phyloP scores from a whole-genome alignment of 2,113 vertebrate genomes.

The Cavia porcellus region DNA sequence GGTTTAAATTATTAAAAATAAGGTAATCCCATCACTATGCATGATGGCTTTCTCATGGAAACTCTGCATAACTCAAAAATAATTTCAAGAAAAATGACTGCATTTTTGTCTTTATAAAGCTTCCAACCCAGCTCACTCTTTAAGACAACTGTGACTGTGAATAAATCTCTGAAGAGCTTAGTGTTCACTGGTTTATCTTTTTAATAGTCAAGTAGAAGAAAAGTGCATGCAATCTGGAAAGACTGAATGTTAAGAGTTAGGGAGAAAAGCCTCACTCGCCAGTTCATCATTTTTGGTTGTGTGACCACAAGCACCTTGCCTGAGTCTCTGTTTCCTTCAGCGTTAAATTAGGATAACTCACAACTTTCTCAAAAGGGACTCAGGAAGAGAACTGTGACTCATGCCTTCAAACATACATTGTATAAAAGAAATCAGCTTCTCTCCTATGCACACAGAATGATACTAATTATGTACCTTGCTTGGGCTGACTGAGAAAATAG shows the following conservation, averaged over 20 bases:
- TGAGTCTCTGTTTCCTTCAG: not conserved
- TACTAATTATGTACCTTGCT: not conserved
- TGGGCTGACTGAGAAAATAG: not conserved
- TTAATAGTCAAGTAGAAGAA: not conserved
- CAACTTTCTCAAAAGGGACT: not conserved
- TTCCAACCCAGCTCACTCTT: not conserved
- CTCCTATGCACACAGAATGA: not conserved
- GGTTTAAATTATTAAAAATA: conserved; percentile 20
- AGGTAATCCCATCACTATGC: not conserved
- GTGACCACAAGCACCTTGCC: not conserved
- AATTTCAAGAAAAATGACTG: not conserved
- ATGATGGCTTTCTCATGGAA: not conserved
- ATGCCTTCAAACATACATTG: not conserved
- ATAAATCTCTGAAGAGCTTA: not conserved
- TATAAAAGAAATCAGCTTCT: not conserved
- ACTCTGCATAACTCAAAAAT: not conserved
- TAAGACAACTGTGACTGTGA: not conserved
- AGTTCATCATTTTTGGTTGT: not conserved
- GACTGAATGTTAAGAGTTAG: not conserved
- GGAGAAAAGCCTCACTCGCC: not conserved
- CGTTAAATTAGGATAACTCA: not conserved
- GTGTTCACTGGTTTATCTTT: not conserved
- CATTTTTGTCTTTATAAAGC: not conserved
- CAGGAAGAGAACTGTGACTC: not conserved
- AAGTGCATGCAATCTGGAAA: not conserved